Percentiles rank a stretch among this genome's conserved stretches.
Evolutionary conservation across 1,140 invertebrate species (phyloP).

Genomic region (Prorops nasuta): DNA sequence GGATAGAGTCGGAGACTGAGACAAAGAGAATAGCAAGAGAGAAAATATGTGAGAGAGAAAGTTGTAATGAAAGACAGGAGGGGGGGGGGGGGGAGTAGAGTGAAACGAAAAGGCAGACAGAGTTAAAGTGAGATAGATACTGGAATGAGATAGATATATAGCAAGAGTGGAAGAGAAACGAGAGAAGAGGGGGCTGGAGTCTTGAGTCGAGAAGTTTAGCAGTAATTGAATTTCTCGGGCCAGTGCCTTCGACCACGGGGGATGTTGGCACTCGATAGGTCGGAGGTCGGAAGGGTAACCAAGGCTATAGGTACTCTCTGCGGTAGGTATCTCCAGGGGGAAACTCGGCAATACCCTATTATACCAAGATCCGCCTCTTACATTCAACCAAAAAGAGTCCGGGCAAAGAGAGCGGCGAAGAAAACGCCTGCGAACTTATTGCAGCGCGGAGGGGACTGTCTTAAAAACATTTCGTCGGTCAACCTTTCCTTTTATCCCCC

Average conservation of each 20-base stretch:
- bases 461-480: too few relatives aligned
- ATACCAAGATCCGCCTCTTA: conserved; percentile 5
- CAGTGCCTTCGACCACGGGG: conserved; percentile 45
- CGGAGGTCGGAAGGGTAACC: conserved; percentile 14
- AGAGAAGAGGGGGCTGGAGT: conserved; percentile 23
- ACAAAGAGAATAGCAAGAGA: too few relatives aligned
- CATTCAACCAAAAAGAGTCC: neutral
- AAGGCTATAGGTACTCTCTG: neutral
- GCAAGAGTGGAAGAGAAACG: conserved; percentile 35
- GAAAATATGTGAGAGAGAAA: too few relatives aligned
- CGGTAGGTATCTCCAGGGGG: conserved; percentile 1
- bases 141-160: conserved; percentile 17
- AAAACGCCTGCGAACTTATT: too few relatives aligned
- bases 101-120: too few relatives aligned
- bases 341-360: conserved; percentile 11
- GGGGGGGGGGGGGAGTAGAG: too few relatives aligned
- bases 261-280: conserved; percentile 15
- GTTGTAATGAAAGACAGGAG: too few relatives aligned
- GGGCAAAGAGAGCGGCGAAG: too few relatives aligned
- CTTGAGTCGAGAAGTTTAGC: conserved; percentile 51
- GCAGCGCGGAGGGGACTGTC: too few relatives aligned
- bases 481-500: too few relatives aligned
- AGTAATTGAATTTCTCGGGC: conserved; percentile 56
- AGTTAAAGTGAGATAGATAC: too few relatives aligned
- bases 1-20: too few relatives aligned